Conservation (phyloP, 2,113 vertebrate genomes). For the Sprattus sprattus region DNA sequence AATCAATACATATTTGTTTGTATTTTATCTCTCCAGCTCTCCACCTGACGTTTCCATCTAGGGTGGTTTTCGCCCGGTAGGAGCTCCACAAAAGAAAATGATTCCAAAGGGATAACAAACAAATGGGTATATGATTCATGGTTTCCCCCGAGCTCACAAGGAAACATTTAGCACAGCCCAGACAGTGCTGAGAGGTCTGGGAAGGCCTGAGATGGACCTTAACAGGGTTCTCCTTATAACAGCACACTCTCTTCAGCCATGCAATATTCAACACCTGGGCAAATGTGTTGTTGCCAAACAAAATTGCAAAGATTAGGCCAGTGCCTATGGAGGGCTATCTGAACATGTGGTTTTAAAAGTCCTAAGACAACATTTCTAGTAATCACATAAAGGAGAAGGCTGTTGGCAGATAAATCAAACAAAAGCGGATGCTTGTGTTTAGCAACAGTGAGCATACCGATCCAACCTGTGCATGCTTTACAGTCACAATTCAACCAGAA, state of each 20-base stretch:
- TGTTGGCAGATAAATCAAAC: background rate
- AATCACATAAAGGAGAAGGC: background rate
- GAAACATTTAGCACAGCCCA: background rate
- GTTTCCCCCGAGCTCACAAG: background rate
- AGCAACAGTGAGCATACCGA: background rate
- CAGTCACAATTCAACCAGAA: background rate
- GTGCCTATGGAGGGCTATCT: background rate
- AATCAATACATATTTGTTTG: background rate
- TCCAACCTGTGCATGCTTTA: background rate
- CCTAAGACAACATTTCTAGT: background rate
- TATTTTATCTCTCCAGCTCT: background rate
- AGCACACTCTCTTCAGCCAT: background rate
- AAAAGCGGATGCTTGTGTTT: slow-evolving; percentile 1
- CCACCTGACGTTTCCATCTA: background rate
- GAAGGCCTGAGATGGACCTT: background rate
- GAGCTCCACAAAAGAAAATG: background rate
- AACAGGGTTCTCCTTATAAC: background rate
- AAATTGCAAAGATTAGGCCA: background rate
- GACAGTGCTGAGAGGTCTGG: background rate
- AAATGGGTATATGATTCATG: background rate
- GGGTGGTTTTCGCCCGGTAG: background rate
- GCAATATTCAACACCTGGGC: background rate
- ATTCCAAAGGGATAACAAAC: background rate
- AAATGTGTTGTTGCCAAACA: background rate
- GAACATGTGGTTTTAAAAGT: background rate